Conservation (phyloP, 2,888 invertebrate species). For the Proisotoma minuta region DNA sequence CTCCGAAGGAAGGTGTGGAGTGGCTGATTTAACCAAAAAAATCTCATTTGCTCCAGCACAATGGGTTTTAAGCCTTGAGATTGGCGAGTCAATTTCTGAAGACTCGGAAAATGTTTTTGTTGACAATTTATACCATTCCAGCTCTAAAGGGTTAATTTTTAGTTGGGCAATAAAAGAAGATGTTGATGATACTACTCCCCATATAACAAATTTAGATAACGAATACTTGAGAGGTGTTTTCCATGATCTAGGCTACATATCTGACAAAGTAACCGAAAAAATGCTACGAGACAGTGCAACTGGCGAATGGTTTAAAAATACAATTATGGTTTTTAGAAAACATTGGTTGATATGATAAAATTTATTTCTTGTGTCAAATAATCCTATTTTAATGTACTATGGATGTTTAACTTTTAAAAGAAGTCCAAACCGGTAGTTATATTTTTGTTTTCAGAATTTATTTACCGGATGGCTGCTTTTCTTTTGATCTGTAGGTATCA, state of each 20-base stretch:
- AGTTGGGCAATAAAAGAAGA: constrained; percentile 40
- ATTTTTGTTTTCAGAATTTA: too few relatives aligned
- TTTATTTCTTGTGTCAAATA: too few relatives aligned
- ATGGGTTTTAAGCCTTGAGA: constrained; percentile 20
- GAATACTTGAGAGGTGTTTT: constrained; percentile 15
- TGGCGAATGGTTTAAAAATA: background rate
- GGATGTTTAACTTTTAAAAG: too few relatives aligned
- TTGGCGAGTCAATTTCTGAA: constrained; percentile 21
- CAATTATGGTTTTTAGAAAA: constrained; percentile 11
- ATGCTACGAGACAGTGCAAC: background rate
- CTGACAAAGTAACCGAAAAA: background rate
- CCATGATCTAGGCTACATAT: background rate
- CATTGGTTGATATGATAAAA: too few relatives aligned
- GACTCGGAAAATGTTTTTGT: constrained; percentile 16
- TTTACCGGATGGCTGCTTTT: too few relatives aligned
- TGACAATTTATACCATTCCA: constrained; percentile 10
- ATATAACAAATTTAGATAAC: constrained; percentile 34
- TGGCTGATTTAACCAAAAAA: constrained; percentile 10
- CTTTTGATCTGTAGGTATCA: too few relatives aligned
- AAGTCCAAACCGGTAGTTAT: too few relatives aligned
- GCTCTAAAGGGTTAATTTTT: constrained; percentile 21
- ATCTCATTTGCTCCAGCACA: constrained; percentile 10
- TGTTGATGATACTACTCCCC: constrained; percentile 27
- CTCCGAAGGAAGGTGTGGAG: constrained; percentile 18
- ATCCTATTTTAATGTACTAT: too few relatives aligned